phyloP scores from a whole-genome alignment of 1,140 invertebrate species.

The Acromyrmex heyeri region DNA sequence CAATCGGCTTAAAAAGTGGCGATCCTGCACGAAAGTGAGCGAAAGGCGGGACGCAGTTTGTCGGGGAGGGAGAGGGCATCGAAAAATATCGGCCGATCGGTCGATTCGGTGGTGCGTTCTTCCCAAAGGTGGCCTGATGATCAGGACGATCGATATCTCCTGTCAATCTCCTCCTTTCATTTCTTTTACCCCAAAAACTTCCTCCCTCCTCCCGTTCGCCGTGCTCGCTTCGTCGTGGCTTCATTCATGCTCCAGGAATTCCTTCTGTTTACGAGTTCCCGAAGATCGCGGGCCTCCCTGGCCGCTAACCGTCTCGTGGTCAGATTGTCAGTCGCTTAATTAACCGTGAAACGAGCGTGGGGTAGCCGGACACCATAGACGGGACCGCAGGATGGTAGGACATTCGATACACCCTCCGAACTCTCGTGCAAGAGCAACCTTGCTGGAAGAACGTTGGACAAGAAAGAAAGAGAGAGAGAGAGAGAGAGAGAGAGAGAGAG shows the following conservation, averaged over 20 bases:
- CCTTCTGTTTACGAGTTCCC: slow-evolving; percentile 82
- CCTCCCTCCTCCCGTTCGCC: neutral
- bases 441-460: slow-evolving; percentile 31
- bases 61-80: slow-evolving; percentile 20
- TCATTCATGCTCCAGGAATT: slow-evolving; percentile 84
- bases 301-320: slow-evolving; percentile 85
- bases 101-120: slow-evolving; percentile 22
- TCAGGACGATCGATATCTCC: slow-evolving; percentile 74
- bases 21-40: slow-evolving; percentile 47
- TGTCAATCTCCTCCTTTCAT: slow-evolving; percentile 58
- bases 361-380: slow-evolving; percentile 84
- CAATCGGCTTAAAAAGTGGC: slow-evolving; percentile 56
- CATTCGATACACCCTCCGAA: slow-evolving; percentile 86
- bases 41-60: slow-evolving; percentile 50
- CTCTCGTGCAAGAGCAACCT: slow-evolving; percentile 64
- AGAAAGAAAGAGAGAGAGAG: no score
- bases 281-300: slow-evolving; percentile 77
- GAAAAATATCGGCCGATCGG: slow-evolving; percentile 59
- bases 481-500: no score
- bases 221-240: slow-evolving; percentile 62
- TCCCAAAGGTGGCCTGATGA: slow-evolving; percentile 58
- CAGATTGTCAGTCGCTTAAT: slow-evolving; percentile 86
- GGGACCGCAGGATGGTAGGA: slow-evolving; percentile 83
- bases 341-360: slow-evolving; percentile 87
- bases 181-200: slow-evolving; percentile 52